These are phyloP conservation scores for Anolis sagrei DNA, from an alignment of 2,113 vertebrate genomes.

Conservation along the genomic window DNA sequence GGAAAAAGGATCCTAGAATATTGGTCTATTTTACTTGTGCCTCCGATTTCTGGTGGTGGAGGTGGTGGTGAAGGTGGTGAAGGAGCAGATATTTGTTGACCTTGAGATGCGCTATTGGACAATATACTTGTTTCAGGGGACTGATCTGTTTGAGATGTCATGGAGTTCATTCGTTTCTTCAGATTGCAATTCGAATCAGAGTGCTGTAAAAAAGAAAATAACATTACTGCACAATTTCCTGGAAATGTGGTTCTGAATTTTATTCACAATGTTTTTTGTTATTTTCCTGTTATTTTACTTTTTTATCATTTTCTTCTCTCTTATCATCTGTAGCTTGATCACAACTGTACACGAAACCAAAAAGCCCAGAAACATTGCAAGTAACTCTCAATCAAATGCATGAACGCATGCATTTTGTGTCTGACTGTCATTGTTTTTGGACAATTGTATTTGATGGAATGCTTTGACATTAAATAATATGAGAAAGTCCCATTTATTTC, in stretches of 20 bases:
- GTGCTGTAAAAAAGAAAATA: constrained; percentile 62
- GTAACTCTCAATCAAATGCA: neutral
- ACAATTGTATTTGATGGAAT: neutral
- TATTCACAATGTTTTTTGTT: neutral
- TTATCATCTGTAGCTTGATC: constrained; percentile 1
- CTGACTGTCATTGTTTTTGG: neutral
- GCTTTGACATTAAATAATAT: constrained; percentile 7
- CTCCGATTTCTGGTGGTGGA: constrained; percentile 74
- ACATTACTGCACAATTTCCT: neutral
- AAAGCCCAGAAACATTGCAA: neutral
- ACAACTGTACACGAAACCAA: neutral
- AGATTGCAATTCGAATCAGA: constrained; percentile 85
- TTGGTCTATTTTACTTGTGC: constrained; percentile 95
- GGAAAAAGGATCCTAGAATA: constrained; percentile 96
- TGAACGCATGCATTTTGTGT: neutral
- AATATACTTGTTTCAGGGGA: constrained; percentile 75
- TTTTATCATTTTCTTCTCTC: neutral
- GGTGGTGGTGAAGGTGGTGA: constrained; percentile 70
- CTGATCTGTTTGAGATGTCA: constrained; percentile 75
- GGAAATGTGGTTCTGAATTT: constrained; percentile 6
- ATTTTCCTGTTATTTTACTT: neutral
- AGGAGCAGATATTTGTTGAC: constrained; percentile 63
- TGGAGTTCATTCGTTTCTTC: constrained; percentile 90
- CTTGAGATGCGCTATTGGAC: constrained; percentile 69
- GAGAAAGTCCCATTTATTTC: neutral